Conservation (phyloP, 2,888 invertebrate genomes). For the Drosophila pseudotakahashii region DNA sequence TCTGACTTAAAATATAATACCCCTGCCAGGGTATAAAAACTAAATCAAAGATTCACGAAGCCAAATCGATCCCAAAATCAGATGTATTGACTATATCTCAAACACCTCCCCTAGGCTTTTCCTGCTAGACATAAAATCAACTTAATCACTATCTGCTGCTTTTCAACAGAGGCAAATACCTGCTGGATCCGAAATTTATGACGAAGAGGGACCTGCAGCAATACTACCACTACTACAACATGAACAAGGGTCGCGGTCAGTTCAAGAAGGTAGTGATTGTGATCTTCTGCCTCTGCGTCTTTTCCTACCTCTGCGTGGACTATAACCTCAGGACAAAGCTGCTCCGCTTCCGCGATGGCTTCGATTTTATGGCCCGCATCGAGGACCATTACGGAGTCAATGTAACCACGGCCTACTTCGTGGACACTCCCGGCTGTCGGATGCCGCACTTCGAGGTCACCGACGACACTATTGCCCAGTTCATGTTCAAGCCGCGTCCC, state of each 20-base stretch:
- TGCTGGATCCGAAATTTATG: slow-evolving; percentile 83
- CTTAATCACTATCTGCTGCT: neutral
- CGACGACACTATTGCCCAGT: slow-evolving; percentile 81
- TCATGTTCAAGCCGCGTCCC: slow-evolving; percentile 73
- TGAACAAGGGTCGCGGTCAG: slow-evolving; percentile 77
- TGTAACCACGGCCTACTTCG: slow-evolving; percentile 81
- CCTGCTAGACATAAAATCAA: neutral
- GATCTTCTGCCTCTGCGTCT: slow-evolving; percentile 80
- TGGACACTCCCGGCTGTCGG: slow-evolving; percentile 83
- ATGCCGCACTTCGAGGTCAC: slow-evolving; percentile 83
- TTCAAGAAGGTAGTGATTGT: slow-evolving; percentile 81
- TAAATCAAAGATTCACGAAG: no score
- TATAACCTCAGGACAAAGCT: slow-evolving; percentile 82
- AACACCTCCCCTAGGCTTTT: neutral
- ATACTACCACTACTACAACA: slow-evolving; percentile 82
- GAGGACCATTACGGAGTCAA: slow-evolving; percentile 75
- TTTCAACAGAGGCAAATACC: slow-evolving; percentile 75
- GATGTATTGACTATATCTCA: neutral
- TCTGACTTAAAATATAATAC: no score
- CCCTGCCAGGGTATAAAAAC: no score
- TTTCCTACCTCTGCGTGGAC: slow-evolving; percentile 83
- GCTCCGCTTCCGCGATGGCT: slow-evolving; percentile 76
- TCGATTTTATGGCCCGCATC: slow-evolving; percentile 81
- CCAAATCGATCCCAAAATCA: neutral
- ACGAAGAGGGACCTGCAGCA: slow-evolving; percentile 82